Evolutionary conservation across 64 coral and sea anemone species (phyloP).

Genomic region (Dendrophyllia cribrosa): DNA sequence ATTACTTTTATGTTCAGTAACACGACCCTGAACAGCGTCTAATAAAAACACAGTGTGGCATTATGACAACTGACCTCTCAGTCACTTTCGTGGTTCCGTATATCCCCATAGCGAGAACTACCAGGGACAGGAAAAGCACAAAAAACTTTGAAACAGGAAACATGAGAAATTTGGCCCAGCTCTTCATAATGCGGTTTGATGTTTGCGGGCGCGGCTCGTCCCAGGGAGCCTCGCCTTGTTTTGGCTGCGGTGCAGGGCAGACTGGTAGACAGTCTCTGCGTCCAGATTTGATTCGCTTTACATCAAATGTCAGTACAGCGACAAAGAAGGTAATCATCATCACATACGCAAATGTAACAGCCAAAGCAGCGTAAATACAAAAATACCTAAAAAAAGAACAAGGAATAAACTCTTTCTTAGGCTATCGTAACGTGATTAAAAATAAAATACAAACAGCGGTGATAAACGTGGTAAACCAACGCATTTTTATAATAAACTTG

Average conservation of each 20-base stretch:
- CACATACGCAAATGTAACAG: conserved; percentile 64
- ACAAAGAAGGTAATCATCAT: conserved; percentile 80
- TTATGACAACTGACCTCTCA: conserved; percentile 28
- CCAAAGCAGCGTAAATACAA: conserved; percentile 67
- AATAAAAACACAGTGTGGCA: background rate
- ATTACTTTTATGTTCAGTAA: too few relatives aligned
- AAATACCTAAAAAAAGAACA: conserved; percentile 56
- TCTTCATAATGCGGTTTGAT: conserved; percentile 57
- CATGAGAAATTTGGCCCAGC: conserved; percentile 51
- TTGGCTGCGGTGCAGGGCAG: conserved; percentile 32
- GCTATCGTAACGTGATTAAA: too few relatives aligned
- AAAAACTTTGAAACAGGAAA: conserved; percentile 19
- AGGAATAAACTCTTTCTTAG: too few relatives aligned
- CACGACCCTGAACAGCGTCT: too few relatives aligned
- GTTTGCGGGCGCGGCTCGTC: conserved; percentile 53
- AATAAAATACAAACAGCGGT: too few relatives aligned
- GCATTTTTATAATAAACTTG: too few relatives aligned
- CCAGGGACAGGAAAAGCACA: conserved; percentile 35
- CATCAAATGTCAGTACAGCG: conserved; percentile 72
- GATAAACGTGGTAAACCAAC: too few relatives aligned
- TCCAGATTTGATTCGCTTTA: conserved; percentile 62
- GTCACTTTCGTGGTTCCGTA: conserved; percentile 66
- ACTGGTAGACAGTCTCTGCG: conserved; percentile 64
- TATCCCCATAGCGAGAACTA: conserved; percentile 35
- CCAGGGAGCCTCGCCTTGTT: conserved; percentile 26